Evolutionary conservation across 2,888 invertebrate genomes (phyloP).

Genomic region (Ichneumoninae sp.): DNA sequence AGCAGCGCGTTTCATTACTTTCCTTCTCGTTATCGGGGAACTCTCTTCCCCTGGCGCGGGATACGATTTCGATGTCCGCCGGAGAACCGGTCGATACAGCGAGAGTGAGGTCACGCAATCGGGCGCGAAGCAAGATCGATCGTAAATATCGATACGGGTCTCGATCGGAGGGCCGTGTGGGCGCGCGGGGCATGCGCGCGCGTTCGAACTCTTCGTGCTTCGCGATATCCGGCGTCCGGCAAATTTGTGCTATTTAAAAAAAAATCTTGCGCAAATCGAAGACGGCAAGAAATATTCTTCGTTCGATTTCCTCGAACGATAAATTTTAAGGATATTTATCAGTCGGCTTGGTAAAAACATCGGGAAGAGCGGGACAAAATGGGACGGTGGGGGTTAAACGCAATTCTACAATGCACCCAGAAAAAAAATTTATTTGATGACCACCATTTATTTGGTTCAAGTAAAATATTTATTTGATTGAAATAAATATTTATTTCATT

Average conservation of each 20-base stretch:
- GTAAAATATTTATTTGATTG: too few species aligned
- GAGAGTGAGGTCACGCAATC: slow-evolving; percentile 49
- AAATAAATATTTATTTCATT: too few species aligned
- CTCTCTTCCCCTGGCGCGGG: background rate
- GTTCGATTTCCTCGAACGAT: background rate
- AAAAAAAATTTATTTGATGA: too few species aligned
- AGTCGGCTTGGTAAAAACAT: too few species aligned
- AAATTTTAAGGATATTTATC: too few species aligned
- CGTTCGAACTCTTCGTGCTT: slow-evolving; percentile 3
- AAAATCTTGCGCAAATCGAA: background rate
- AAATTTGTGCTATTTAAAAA: slow-evolving; percentile 1
- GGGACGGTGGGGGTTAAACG: too few species aligned
- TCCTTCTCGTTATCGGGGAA: slow-evolving; percentile 38
- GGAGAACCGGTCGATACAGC: slow-evolving; percentile 50
- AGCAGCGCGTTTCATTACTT: slow-evolving; percentile 22
- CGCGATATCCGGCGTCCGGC: background rate
- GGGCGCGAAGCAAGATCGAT: slow-evolving; percentile 34
- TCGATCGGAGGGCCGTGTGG: slow-evolving; percentile 33
- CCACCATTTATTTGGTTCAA: too few species aligned
- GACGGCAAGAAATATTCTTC: background rate
- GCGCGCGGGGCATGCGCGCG: slow-evolving; percentile 34
- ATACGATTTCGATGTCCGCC: background rate
- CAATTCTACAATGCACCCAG: too few species aligned
- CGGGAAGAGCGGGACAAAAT: too few species aligned
- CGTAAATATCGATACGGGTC: slow-evolving; percentile 52